Evolutionary conservation across 2,888 invertebrate genomes (phyloP).

Genomic region (Marasmarcha lunaedactyla): DNA sequence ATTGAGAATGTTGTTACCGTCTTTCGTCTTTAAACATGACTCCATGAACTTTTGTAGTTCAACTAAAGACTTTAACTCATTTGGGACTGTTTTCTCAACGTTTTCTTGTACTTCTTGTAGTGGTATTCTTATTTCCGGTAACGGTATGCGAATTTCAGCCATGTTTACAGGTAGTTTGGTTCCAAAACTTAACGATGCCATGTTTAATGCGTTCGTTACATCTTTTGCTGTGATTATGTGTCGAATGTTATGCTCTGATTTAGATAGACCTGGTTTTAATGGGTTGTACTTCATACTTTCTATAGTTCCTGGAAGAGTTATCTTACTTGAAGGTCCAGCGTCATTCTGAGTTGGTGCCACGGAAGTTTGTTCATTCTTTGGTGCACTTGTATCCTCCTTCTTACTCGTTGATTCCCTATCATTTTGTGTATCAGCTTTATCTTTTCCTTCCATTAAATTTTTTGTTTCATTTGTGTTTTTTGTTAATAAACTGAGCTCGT

Average conservation of each 20-base stretch:
- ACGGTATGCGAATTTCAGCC: conserved; percentile 36
- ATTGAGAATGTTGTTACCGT: not conserved
- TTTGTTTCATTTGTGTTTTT: not conserved
- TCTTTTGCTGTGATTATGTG: conserved; percentile 47
- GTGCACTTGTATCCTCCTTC: conserved; percentile 4
- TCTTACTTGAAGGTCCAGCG: conserved; percentile 43
- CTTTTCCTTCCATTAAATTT: conserved; percentile 13
- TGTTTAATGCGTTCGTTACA: conserved; percentile 40
- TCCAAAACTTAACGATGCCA: conserved; percentile 37
- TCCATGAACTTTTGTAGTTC: conserved; percentile 52
- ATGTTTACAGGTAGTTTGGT: not conserved
- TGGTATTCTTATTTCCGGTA: conserved; percentile 19
- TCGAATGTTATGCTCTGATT: conserved; percentile 53
- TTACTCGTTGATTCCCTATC: conserved; percentile 7
- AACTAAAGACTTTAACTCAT: conserved; percentile 32
- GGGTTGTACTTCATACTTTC: conserved; percentile 20
- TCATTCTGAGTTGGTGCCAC: not conserved
- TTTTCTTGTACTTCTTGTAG: conserved; percentile 8
- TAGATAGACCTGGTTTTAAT: conserved; percentile 36
- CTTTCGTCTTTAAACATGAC: conserved; percentile 37
- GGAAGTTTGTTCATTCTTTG: conserved; percentile 4
- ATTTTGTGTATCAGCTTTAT: conserved; percentile 18
- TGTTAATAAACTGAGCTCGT: not conserved
- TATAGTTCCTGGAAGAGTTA: conserved; percentile 40
- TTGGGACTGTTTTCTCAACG: conserved; percentile 14